Evolutionary conservation across 2,797 vertebrate genomes (phyloP).

Genomic region (Enteromius afrohamiltoni): DNA sequence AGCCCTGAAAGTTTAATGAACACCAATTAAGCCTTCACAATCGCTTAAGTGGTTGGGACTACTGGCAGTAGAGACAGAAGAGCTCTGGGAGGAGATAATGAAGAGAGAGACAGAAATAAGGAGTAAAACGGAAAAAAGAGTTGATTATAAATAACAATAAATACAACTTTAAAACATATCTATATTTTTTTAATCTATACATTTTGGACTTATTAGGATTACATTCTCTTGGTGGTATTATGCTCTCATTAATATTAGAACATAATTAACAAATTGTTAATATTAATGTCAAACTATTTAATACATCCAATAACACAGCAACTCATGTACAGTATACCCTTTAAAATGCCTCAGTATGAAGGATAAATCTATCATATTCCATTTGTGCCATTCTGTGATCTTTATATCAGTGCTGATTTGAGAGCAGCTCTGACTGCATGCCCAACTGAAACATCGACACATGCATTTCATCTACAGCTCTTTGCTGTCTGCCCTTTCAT

Average conservation of each 20-base stretch:
- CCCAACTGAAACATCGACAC: not conserved
- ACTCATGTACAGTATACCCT: not conserved
- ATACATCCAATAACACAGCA: not conserved
- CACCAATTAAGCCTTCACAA: conserved; percentile 61
- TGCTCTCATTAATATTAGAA: not conserved
- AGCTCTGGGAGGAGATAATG: conserved; percentile 30
- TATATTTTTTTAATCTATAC: not conserved
- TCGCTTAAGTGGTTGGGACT: conserved; percentile 53
- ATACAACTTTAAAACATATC: not conserved
- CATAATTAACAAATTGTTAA: not conserved
- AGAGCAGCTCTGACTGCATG: conserved; percentile 10
- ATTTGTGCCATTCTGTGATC: not conserved
- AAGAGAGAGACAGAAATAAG: conserved; percentile 2
- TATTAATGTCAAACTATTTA: not conserved
- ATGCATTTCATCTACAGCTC: conserved; percentile 22
- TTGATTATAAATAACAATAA: not conserved
- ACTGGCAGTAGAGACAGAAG: conserved; percentile 50
- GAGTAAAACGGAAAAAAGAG: not conserved
- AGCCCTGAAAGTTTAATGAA: conserved; percentile 63
- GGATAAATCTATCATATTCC: not conserved
- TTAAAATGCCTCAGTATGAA: not conserved
- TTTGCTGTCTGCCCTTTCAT: conserved; percentile 26
- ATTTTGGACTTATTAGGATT: not conserved
- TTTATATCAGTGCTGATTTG: not conserved
- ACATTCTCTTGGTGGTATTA: not conserved